Conservation (phyloP, 2,888 invertebrate species). For the Parthenolecanium corni region DNA sequence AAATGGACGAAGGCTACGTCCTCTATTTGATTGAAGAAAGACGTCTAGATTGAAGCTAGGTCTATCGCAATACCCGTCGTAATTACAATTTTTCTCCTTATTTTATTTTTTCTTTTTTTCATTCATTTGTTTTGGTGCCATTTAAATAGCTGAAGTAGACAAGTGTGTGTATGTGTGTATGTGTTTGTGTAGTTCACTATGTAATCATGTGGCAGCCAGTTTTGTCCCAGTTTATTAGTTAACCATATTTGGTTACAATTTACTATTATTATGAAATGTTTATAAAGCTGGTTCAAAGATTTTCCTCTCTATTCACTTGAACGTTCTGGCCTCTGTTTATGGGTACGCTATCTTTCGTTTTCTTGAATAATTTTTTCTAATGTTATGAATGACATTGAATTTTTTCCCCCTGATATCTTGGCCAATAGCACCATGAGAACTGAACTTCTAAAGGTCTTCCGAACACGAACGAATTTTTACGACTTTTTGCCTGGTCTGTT, state of each 20-base stretch:
- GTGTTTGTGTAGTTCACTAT: neutral
- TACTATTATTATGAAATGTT: conserved; percentile 7
- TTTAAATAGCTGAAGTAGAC: too few species aligned
- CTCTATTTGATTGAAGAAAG: neutral
- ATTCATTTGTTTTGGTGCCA: too few species aligned
- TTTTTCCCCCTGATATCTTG: too few species aligned
- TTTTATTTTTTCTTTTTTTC: neutral
- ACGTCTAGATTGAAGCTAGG: neutral
- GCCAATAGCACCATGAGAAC: too few species aligned
- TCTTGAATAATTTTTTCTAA: too few species aligned
- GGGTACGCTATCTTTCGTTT: neutral
- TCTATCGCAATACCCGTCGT: neutral
- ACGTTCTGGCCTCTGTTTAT: neutral
- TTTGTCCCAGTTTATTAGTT: conserved; percentile 5
- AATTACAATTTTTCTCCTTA: neutral
- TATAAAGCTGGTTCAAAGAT: neutral
- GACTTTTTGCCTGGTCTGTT: too few species aligned
- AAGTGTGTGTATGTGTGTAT: too few species aligned
- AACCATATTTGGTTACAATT: conserved; percentile 26
- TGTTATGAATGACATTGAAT: too few species aligned
- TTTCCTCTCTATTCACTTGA: neutral
- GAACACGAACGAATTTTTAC: too few species aligned
- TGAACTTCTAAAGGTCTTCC: too few species aligned
- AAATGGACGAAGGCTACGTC: conserved; percentile 4
- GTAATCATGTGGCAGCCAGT: conserved; percentile 5